Conservation (phyloP, 2,113 vertebrate species). For the Melanerpes aurifrons region DNA sequence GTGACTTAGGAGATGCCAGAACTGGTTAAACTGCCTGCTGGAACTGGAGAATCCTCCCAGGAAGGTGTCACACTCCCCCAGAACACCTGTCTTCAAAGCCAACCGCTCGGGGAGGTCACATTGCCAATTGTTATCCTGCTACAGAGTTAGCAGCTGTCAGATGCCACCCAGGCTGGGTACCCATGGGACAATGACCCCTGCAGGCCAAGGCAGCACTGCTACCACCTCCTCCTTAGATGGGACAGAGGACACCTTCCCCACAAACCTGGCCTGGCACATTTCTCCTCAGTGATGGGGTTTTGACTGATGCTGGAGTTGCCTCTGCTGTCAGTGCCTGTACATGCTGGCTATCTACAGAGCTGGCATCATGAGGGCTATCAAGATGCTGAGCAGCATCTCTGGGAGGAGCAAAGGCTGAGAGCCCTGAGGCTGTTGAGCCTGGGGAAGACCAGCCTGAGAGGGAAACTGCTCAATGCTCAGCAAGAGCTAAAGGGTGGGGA, state of each 20-base stretch:
- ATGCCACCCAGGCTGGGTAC: background rate
- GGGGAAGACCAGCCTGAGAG: no score
- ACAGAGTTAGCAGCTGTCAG: rapidly evolving
- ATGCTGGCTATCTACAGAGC: no score
- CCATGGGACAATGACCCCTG: rapidly evolving
- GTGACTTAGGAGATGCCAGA: rapidly evolving
- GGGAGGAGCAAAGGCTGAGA: no score
- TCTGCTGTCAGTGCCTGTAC: background rate
- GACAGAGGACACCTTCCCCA: background rate
- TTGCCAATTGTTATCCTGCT: rapidly evolving
- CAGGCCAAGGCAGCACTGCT: background rate
- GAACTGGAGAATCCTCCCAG: rapidly evolving
- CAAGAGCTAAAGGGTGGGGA: no score
- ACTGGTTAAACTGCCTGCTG: background rate
- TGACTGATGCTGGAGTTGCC: background rate
- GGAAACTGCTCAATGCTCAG: no score
- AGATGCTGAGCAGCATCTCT: no score
- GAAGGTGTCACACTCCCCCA: no score
- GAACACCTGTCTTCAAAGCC: background rate
- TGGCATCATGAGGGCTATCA: no score
- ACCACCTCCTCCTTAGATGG: background rate
- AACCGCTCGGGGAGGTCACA: rapidly evolving
- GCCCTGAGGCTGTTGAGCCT: no score
- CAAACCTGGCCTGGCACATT: rapidly evolving
- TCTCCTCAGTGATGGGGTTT: background rate